Percentiles rank a stretch among this genome's conserved stretches.
phyloP scores from a whole-genome alignment of 2,888 invertebrate genomes.

The Dryomyza anilis region DNA sequence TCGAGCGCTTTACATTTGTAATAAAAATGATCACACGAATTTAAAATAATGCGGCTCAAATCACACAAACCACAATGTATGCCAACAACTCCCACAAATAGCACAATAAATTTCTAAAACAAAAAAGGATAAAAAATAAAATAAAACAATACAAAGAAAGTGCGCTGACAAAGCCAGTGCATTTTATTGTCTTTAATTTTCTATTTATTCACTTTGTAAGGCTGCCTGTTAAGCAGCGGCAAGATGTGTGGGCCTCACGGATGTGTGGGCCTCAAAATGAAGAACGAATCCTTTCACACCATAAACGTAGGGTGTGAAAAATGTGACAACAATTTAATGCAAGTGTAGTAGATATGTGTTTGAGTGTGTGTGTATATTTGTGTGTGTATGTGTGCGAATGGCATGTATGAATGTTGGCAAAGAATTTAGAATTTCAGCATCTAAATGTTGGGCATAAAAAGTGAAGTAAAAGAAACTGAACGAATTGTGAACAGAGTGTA shows the following conservation, averaged over 20 bases:
- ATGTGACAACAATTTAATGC: too few species aligned
- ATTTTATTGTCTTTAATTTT: slow-evolving; percentile 23
- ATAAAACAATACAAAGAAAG: too few species aligned
- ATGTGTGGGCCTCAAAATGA: too few species aligned
- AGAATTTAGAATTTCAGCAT: slow-evolving; percentile 1
- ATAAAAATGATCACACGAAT: not conserved
- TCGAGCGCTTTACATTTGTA: not conserved
- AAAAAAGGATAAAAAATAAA: too few species aligned
- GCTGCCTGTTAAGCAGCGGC: too few species aligned
- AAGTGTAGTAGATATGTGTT: too few species aligned
- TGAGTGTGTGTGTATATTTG: not conserved
- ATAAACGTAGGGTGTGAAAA: too few species aligned
- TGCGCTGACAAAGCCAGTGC: slow-evolving; percentile 8
- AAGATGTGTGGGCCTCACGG: too few species aligned
- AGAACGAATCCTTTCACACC: too few species aligned
- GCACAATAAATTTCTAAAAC: too few species aligned
- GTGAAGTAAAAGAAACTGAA: not conserved
- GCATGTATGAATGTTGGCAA: slow-evolving; percentile 6
- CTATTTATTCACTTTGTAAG: slow-evolving; percentile 15
- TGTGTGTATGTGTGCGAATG: not conserved
- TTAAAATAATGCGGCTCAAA: not conserved
- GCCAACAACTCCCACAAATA: too few species aligned
- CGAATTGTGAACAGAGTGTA: not conserved
- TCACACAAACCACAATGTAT: too few species aligned
- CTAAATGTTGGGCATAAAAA: slow-evolving; percentile 7